Conservation (phyloP, 1,140 invertebrate species). For the Heliconius melpomene region DNA sequence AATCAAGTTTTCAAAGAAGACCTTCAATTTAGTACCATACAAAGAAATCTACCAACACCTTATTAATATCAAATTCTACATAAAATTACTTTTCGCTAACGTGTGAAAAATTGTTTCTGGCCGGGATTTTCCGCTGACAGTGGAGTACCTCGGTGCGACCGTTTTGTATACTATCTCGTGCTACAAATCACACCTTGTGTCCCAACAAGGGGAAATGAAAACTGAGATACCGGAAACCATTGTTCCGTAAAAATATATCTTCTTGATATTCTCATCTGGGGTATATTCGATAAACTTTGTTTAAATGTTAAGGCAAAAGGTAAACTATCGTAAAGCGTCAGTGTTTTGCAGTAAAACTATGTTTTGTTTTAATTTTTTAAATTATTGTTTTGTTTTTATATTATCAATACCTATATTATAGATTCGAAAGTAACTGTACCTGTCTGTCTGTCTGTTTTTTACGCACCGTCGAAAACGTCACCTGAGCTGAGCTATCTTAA, state of each 20-base stretch:
- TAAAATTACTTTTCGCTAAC: constrained; percentile 1
- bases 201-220: constrained; percentile 74
- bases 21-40: too few relatives aligned
- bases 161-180: constrained; percentile 76
- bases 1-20: too few relatives aligned
- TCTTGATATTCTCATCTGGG: constrained; percentile 71
- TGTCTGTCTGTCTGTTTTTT: too few relatives aligned
- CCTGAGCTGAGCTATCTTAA: too few relatives aligned
- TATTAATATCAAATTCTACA: neutral
- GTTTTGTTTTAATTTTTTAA: too few relatives aligned
- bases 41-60: too few relatives aligned
- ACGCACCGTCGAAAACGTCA: too few relatives aligned
- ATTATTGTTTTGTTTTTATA: too few relatives aligned
- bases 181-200: constrained; percentile 76
- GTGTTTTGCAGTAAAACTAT: too few relatives aligned
- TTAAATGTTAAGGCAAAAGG: neutral
- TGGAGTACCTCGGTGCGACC: constrained; percentile 61
- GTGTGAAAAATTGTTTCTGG: constrained; percentile 13
- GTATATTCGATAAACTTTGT: constrained; percentile 52
- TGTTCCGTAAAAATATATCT: constrained; percentile 78
- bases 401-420: too few relatives aligned
- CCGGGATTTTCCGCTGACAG: constrained; percentile 51
- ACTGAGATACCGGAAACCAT: constrained; percentile 75
- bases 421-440: too few relatives aligned
- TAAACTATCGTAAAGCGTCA: neutral